Evolutionary conservation across 2,888 invertebrate genomes (phyloP).

Genomic region (Schizotus pectinicornis): DNA sequence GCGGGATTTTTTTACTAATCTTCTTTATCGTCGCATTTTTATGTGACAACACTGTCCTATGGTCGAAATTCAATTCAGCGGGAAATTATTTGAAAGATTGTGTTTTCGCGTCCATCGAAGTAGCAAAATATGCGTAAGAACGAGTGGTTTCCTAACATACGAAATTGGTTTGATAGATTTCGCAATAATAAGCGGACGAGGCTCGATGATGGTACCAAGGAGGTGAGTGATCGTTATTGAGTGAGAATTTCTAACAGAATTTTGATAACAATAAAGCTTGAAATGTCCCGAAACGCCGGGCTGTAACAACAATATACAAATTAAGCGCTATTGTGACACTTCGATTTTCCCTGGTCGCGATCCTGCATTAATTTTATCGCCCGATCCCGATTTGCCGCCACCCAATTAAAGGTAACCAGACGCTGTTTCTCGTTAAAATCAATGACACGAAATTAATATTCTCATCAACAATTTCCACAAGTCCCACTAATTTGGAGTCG

Average conservation of each 20-base stretch:
- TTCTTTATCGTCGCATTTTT: neutral
- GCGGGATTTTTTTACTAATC: too few relatives aligned
- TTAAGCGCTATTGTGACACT: too few relatives aligned
- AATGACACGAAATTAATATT: neutral
- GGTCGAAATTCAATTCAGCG: neutral
- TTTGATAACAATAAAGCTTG: too few relatives aligned
- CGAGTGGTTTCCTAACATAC: neutral
- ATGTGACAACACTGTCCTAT: neutral
- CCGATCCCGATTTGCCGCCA: too few relatives aligned
- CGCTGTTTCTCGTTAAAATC: too few relatives aligned
- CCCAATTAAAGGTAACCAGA: too few relatives aligned
- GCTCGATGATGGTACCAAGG: neutral
- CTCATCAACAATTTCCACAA: constrained; percentile 12
- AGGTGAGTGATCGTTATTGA: neutral
- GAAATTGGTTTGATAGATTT: constrained; percentile 1
- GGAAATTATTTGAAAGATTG: neutral
- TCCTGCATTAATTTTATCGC: too few relatives aligned
- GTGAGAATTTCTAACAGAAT: neutral
- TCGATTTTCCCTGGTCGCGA: too few relatives aligned
- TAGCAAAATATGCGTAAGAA: constrained; percentile 2
- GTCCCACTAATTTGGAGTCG: constrained; percentile 11
- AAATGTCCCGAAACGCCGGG: neutral
- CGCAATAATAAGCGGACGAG: neutral
- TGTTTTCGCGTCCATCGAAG: neutral
- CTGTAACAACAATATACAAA: too few relatives aligned